phyloP scores from a whole-genome alignment of 1,140 invertebrate genomes.

The Myzus persicae region DNA sequence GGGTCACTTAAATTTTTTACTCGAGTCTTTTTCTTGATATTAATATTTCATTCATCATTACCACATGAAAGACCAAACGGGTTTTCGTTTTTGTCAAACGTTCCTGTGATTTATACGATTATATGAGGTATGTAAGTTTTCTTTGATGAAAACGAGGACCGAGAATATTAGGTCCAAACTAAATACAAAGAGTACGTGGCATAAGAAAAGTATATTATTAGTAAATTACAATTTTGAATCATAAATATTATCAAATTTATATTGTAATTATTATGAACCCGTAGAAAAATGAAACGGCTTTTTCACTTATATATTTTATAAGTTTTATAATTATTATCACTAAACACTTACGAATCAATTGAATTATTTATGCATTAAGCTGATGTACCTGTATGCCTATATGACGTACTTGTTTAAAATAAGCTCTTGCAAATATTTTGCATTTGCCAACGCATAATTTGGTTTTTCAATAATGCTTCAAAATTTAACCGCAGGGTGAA shows the following conservation, averaged over 20 bases:
- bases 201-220: neutral
- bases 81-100: slow-evolving; percentile 10
- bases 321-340: neutral
- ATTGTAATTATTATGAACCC: neutral
- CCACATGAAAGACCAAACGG: slow-evolving; percentile 55
- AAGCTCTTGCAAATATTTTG: neutral
- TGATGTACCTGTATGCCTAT: neutral
- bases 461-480: neutral
- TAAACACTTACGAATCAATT: neutral
- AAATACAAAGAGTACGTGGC: neutral
- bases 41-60: slow-evolving; percentile 44
- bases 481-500: neutral
- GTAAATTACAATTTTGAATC: neutral
- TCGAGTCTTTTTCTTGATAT: slow-evolving; percentile 10
- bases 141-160: neutral
- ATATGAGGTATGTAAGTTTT: slow-evolving; percentile 3
- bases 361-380: neutral
- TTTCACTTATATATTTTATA: neutral
- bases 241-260: neutral
- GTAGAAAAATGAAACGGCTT: neutral
- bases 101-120: slow-evolving; percentile 15
- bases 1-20: slow-evolving; percentile 20
- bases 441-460: neutral
- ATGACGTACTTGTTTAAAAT: neutral
- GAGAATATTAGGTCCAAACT: neutral